Conservation (phyloP, 2,113 vertebrate species). For the Parus major region DNA sequence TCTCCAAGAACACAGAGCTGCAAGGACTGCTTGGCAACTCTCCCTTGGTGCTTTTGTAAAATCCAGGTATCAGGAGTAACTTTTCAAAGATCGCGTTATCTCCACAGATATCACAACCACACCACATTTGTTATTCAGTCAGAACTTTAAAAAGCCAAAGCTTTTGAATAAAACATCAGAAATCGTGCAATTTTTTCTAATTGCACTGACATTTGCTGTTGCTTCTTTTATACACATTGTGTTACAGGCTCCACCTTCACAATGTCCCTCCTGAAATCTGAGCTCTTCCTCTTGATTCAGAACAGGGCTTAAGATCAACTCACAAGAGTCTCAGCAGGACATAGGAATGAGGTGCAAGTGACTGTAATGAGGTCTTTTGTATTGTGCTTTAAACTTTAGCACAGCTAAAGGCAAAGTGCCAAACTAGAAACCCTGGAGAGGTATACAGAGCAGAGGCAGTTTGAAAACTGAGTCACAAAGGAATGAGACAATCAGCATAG, state of each 20-base stretch:
- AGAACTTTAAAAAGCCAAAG: neutral
- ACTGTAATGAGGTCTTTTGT: neutral
- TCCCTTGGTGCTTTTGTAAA: neutral
- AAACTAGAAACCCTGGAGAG: neutral
- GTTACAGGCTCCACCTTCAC: neutral
- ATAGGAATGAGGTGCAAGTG: neutral
- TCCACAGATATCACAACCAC: neutral
- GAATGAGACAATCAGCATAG: neutral
- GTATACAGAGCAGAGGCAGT: neutral
- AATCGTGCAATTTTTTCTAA: neutral
- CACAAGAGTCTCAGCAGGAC: neutral
- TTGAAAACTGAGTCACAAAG: neutral
- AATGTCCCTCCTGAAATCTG: neutral
- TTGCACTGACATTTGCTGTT: neutral
- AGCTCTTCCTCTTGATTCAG: conserved; percentile 10
- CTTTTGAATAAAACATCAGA: conserved; percentile 34
- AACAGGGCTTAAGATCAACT: neutral
- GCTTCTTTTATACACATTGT: neutral
- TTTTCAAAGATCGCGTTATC: neutral
- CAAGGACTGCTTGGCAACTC: neutral
- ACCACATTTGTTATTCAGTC: neutral
- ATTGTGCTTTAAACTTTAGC: neutral
- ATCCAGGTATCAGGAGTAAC: neutral
- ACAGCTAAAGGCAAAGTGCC: neutral
- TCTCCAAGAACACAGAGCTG: neutral